Base-by-base conservation (phyloP, 35 echinoderm and acorn worm species). In the Heliocidaris erythrogramma region DNA sequence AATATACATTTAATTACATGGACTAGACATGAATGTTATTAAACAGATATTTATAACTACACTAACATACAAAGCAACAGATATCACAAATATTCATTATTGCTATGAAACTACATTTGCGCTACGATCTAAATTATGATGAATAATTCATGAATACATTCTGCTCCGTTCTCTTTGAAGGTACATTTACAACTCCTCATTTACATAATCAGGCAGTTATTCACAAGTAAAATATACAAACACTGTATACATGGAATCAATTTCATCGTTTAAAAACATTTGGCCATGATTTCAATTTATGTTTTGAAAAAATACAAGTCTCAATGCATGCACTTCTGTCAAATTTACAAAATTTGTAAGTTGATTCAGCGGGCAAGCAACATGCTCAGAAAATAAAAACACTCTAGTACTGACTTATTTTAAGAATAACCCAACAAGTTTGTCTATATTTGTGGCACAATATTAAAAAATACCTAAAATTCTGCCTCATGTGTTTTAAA, bases 41-140 rank as follows among this genome's bases (percentile, higher is more conserved):
- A 78, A 4, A 78, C 17, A 17, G 8, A n/a, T 10, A 56, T 56
- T 56, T 14, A 56, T 56, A 7, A 78, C 65, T 78, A 78, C 18
- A 78, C 65, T 78, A 78, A 78, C 7, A 78, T n/a, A 78, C 27
- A 78, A 78, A 78, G 65, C 65, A 78, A 78, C 65, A 78, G n/a
- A 78, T 78, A 78, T n/a, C 65, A 78, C 65, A 78, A 78, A 78
- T 78, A 78, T 78, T 78, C 65, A 78, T 78, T 78, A 78, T 78
- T 78, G 65, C 65, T 78, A 78, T 78, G 65, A n/a, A 78, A 21
- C 65, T 78, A 78, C 65, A 78, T 78, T 27, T 17, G 65, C 65
- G 65, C 65, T 78, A 78, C n/a, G 65, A 78, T 8, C 65, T 78
- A 78, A 78, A 78, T 17, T 78, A 78, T 78, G 65, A 78, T 78